Base-by-base conservation (phyloP, 2,113 vertebrate genomes). In the Chaenogobius annularis region DNA sequence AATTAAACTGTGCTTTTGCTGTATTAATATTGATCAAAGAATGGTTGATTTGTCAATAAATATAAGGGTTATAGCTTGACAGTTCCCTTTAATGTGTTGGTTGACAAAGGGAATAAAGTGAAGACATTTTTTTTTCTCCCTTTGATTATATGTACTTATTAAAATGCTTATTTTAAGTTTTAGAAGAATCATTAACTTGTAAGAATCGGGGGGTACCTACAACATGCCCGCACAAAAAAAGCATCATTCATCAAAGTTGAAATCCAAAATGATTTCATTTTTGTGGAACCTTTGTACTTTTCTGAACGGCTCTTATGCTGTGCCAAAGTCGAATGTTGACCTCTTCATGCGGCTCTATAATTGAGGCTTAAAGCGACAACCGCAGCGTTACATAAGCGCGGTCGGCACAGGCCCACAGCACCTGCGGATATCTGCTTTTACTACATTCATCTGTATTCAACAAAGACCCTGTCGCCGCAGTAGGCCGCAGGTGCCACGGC, bases 391-490 rank as follows among this genome's bases (percentile, higher is more conserved):
- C 73, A 46, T 80, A 70, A 79, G 77, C 59, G 64, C 44, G 15
- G 65, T 67, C 26, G 74, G 66, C 43, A 48, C 54, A 64, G 55
- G 76, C 78, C 76, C 80, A 78, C 11, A 55, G 56, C 59, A 64
- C 67, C 77, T 67, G 46, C 58, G 78, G 70, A 70, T 79, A 85
- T 74, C 44, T 69, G 66, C 35, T 76, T 63, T 55, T 61, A 37
- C 70, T 54, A 48, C 35, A 74, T 75, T 80, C 46, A 82, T 84
- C 83, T 83, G 56, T 80, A 87, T 86, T 90, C 82, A 61, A 26
- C n/a, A 74, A 72, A 74, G 69, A 69, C 35, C 23, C 22, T 61
- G 47, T 68, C 62, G 15, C 55, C 71, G 61, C 80, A 67, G 14
- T 72, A 72, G 47, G 72, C 73, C 67, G 70, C 47, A 40, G 84